Conservation (phyloP, 2,888 invertebrate species). For the Autographa pulchrina region DNA sequence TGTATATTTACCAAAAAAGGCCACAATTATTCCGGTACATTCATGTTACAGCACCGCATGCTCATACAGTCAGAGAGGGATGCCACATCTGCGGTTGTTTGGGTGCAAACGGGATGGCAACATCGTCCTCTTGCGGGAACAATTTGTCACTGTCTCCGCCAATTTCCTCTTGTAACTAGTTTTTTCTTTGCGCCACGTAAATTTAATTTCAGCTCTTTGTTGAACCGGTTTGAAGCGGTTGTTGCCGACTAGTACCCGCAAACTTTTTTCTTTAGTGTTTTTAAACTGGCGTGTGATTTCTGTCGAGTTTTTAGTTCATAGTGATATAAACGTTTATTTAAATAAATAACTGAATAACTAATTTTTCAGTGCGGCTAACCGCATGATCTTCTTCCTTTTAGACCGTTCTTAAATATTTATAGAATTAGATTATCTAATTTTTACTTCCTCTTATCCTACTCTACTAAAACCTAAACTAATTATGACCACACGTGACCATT, state of each 20-base stretch:
- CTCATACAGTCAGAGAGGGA: slow-evolving; percentile 62
- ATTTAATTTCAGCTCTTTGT: slow-evolving; percentile 87
- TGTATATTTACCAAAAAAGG: slow-evolving; percentile 62
- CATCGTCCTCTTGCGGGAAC: slow-evolving; percentile 80
- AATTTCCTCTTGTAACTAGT: slow-evolving; percentile 89
- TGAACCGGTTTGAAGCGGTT: slow-evolving; percentile 79
- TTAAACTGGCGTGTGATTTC: slow-evolving; percentile 35
- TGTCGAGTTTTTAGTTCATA: slow-evolving; percentile 22
- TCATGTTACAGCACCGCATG: slow-evolving; percentile 69
- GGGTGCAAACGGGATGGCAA: slow-evolving; percentile 68
- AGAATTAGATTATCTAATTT: too few relatives aligned
- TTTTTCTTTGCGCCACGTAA: slow-evolving; percentile 88
- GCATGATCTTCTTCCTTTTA: too few relatives aligned
- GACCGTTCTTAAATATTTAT: too few relatives aligned
- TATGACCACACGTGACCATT: background rate
- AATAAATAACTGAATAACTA: background rate
- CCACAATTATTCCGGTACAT: slow-evolving; percentile 75
- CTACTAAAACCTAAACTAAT: too few relatives aligned
- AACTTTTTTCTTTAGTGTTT: slow-evolving; percentile 54
- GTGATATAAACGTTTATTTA: slow-evolving; percentile 14
- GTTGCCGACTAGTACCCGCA: slow-evolving; percentile 64
- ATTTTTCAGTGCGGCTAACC: too few relatives aligned
- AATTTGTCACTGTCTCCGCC: slow-evolving; percentile 88
- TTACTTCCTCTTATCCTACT: too few relatives aligned
- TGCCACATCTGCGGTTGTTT: slow-evolving; percentile 63